phyloP scores from a whole-genome alignment of 2,797 vertebrate genomes.

The Sardinella longiceps region DNA sequence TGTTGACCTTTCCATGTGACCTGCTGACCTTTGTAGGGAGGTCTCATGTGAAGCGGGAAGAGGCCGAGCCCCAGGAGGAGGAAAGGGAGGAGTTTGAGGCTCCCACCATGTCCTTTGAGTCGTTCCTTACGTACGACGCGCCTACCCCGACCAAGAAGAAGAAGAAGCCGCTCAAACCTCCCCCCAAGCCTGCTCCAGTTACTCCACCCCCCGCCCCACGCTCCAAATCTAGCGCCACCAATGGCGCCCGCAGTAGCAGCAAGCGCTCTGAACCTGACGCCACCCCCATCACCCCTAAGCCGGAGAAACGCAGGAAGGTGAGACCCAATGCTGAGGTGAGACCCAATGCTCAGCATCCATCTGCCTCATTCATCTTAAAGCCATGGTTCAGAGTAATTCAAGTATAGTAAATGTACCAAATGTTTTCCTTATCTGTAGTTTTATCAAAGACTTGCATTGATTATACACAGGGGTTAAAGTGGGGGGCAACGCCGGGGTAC shows the following conservation, averaged over 20 bases:
- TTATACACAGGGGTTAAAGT: too few species aligned
- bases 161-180: conserved; percentile 70
- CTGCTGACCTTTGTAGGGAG: conserved; percentile 58
- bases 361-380: not conserved
- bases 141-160: conserved; percentile 89
- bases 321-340: conserved; percentile 54
- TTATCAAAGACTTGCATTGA: too few species aligned
- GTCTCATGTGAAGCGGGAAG: conserved; percentile 53
- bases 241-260: conserved; percentile 61
- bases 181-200: conserved; percentile 61
- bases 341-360: too few species aligned
- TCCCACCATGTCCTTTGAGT: conserved; percentile 97
- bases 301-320: conserved; percentile 78
- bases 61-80: conserved; percentile 49
- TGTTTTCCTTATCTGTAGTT: too few species aligned
- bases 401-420: too few species aligned
- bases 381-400: too few species aligned
- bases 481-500: too few species aligned
- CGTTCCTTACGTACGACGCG: conserved; percentile 94
- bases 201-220: conserved; percentile 53
- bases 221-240: conserved; percentile 70
- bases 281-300: conserved; percentile 50
- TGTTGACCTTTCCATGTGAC: not conserved
- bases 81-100: conserved; percentile 80
- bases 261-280: not conserved